phyloP scores from a whole-genome alignment of 2,888 invertebrate genomes.

The Trimorus sp. region DNA sequence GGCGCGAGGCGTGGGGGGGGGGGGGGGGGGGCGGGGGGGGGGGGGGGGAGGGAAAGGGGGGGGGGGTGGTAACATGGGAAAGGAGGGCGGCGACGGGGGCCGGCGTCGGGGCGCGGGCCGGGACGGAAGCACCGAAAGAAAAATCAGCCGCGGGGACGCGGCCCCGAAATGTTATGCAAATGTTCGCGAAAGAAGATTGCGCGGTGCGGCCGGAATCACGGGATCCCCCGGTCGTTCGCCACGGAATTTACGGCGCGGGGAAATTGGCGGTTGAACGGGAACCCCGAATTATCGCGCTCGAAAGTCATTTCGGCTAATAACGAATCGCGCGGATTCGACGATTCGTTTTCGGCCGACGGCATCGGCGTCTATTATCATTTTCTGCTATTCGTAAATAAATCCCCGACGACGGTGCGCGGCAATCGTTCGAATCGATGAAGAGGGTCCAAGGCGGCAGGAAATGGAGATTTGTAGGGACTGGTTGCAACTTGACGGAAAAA shows the following conservation, averaged over 20 bases:
- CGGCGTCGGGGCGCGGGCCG: conserved; percentile 24
- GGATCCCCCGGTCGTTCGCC: conserved; percentile 7
- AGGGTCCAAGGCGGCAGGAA: too few relatives aligned
- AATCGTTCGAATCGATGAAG: too few relatives aligned
- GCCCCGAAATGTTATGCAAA: conserved; percentile 45
- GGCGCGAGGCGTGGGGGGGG: conserved; percentile 66
- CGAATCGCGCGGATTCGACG: conserved; percentile 19
- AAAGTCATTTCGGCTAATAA: conserved; percentile 27
- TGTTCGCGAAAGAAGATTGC: conserved; percentile 35
- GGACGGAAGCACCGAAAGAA: conserved; percentile 34
- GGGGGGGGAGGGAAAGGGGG: conserved; percentile 69
- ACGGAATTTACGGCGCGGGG: conserved; percentile 9
- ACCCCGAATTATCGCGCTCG: conserved; percentile 24
- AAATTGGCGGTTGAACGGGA: conserved; percentile 23
- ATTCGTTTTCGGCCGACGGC: too few relatives aligned
- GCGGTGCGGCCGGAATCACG: conserved; percentile 28
- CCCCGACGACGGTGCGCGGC: too few relatives aligned
- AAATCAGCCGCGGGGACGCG: conserved; percentile 47
- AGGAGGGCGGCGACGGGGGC: conserved; percentile 52
- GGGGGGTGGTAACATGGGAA: conserved; percentile 74
- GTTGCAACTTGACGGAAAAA: too few relatives aligned
- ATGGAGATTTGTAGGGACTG: too few relatives aligned
- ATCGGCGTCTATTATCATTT: background rate
- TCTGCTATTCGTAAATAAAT: background rate
- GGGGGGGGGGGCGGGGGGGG: conserved; percentile 27